Evolutionary conservation across 1,140 invertebrate genomes (phyloP).

Genomic region (Caenorhabditis tropicalis): DNA sequence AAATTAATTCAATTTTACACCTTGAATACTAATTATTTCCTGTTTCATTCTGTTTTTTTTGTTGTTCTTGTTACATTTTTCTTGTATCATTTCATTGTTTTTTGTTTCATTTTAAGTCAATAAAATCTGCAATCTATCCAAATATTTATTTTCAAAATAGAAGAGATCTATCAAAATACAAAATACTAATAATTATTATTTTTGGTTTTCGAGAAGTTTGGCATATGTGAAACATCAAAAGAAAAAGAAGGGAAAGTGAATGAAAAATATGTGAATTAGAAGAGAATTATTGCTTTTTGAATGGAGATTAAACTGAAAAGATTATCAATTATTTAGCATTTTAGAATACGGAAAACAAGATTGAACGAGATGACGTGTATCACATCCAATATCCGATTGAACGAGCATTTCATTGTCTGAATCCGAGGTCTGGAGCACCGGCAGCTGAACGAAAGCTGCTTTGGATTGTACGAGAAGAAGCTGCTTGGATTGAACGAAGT

Average conservation of each 20-base stretch:
- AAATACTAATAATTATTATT: background rate
- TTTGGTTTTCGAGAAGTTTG: background rate
- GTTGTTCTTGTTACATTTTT: background rate
- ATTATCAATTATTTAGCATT: background rate
- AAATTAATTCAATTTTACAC: background rate
- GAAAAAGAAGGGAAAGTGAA: background rate
- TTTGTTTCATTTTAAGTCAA: background rate
- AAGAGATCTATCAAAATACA: background rate
- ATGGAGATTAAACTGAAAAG: background rate
- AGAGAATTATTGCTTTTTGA: background rate
- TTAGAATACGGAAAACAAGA: slow-evolving; percentile 28
- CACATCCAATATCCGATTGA: background rate
- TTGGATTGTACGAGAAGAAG: slow-evolving; percentile 49
- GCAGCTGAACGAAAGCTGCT: slow-evolving; percentile 51
- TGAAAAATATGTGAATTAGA: slow-evolving; percentile 19
- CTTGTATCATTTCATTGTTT: background rate
- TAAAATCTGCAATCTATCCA: background rate
- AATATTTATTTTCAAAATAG: slow-evolving; percentile 10
- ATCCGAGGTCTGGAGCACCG: slow-evolving; percentile 45
- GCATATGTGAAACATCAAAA: slow-evolving; percentile 25
- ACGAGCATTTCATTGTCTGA: background rate
- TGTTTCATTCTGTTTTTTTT: background rate
- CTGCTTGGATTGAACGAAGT: slow-evolving; percentile 55
- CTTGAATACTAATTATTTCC: background rate
- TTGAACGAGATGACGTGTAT: slow-evolving; percentile 37